Evolutionary conservation across 2,113 vertebrate genomes (phyloP).

Genomic region (Strix uralensis): DNA sequence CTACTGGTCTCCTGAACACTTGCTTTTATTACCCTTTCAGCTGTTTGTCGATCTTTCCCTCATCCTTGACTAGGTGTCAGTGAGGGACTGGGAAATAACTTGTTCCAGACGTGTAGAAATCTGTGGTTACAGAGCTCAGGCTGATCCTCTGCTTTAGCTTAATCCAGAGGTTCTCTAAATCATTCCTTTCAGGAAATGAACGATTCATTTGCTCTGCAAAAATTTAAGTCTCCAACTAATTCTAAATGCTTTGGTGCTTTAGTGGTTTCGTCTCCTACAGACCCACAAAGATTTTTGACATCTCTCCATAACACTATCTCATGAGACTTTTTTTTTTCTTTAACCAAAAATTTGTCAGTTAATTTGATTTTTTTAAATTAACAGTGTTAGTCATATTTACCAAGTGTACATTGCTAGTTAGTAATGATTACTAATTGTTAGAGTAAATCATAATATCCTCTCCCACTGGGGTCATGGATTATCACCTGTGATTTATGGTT

Average conservation of each 20-base stretch:
- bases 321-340: not conserved
- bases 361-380: not conserved
- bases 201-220: not conserved
- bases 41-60: slow-evolving; percentile 30
- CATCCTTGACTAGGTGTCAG: slow-evolving; percentile 33
- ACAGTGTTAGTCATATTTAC: not conserved
- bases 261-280: not conserved
- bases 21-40: not conserved
- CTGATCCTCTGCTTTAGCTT: slow-evolving; percentile 50
- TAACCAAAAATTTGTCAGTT: not conserved
- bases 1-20: not conserved
- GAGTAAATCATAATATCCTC: not conserved
- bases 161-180: slow-evolving; percentile 24
- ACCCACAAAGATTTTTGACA: not conserved
- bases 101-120: slow-evolving; percentile 26
- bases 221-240: not conserved
- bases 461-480: not conserved
- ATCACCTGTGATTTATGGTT: not conserved
- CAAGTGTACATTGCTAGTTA: not conserved
- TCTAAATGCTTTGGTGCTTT: not conserved
- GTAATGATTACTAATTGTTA: not conserved
- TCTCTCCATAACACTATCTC: not conserved
- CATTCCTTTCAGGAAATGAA: not conserved
- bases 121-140: slow-evolving; percentile 12
- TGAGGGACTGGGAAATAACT: slow-evolving; percentile 32